Evolutionary conservation across 1,140 invertebrate genomes (phyloP), one percentile per base, ranked within the genome.

Genomic region (Lordiphosa mommai): DNA sequence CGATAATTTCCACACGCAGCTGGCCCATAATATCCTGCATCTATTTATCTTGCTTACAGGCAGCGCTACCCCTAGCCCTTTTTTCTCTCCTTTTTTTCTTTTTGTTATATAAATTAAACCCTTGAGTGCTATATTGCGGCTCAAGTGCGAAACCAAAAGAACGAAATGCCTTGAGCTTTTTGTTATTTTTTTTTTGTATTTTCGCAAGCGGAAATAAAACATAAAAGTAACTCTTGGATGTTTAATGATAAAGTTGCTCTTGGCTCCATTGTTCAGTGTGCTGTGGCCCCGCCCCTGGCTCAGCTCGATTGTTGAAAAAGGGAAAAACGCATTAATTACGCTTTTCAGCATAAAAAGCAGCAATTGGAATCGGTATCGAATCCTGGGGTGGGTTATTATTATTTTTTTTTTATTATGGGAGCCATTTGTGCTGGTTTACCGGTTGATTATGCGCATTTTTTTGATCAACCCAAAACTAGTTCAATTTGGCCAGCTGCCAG

Each of bases 141-240:
- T 82, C 71, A 76, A 79, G 73, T 79, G 74, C 55, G 59, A 80
- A 66, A 50, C 50, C 32, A 23, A 51, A 41, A 16, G 43, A 46
- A 49, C 38, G 20, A 32, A 46, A 6, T 23, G 76, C 76, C 71
- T 82, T 53, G 63, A 82, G 74, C 76, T 76, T 64, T 56, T 60
- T 67, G 61, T 61, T 49, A 17, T 65, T 29, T 23, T 23, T 29
- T 27, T 48, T 38, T 32, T 36, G 34, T 36, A 47, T 23, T 46
- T 52, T 56, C 49, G 55, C 48, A 47, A 74, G 65, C 71, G 76
- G 76, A 80, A 84, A 80, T 76, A 82, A 82, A 80, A 70, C 76
- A 82, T 76, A 82, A 80, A 82, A 82, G 76, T 82, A 72, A 76
- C 76, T 82, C 72, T 82, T 82, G 71, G 71, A 63, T 82, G 71